Base-by-base conservation (phyloP, 2,888 invertebrate species). In the Leptinotarsa haldemani region DNA sequence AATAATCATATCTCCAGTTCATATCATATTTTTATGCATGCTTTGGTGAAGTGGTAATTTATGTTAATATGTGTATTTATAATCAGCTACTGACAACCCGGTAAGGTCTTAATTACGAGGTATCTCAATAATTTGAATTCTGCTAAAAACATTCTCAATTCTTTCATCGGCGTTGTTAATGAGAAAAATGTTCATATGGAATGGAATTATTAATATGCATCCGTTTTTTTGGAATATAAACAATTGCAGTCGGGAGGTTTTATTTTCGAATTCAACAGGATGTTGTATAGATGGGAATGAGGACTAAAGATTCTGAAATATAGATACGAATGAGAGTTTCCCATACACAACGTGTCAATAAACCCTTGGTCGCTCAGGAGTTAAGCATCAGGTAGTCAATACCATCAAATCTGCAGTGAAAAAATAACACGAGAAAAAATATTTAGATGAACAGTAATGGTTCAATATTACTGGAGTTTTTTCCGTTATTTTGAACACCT, bases 191-290 rank as follows among this genome's bases (percentile, higher is more conserved):
- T 52, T 18, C 56, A 22, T 48, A 65, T 68, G 18, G 0, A n/a
- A 53, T 46, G 9, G 16, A n/a, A 61, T 40, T 40, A 61, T 18
- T 61, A n/a, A 18, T 30, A 25, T 40, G 61, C 73, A 69, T 73
- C 73, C 73, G 73, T 73, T 73, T 69, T 69, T 73, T 73, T 61
- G n/a, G 30, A 47, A 69, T 69, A 69, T 65, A 52, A 69, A 61
- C 69, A 71, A 70, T 70, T 73, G 69, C 65, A 65, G 7, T 40
- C 13, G 25, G 15, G 5, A 16, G n/a, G 40, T 16, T 40, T 16
- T 9, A 61, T 30, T 40, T 40, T 40, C 4, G 61, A 40, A 30
- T 61, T 61, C 61, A 30, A 40, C 61, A 61, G 61, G 61, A 61
- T 61, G 61, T 61, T 61, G 61, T 61, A n/a, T 30, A 12, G 61